Evolutionary conservation across 2,888 invertebrate genomes (phyloP), one percentile per base, ranked within the genome.

Genomic region (Nephrotoma flavescens): DNA sequence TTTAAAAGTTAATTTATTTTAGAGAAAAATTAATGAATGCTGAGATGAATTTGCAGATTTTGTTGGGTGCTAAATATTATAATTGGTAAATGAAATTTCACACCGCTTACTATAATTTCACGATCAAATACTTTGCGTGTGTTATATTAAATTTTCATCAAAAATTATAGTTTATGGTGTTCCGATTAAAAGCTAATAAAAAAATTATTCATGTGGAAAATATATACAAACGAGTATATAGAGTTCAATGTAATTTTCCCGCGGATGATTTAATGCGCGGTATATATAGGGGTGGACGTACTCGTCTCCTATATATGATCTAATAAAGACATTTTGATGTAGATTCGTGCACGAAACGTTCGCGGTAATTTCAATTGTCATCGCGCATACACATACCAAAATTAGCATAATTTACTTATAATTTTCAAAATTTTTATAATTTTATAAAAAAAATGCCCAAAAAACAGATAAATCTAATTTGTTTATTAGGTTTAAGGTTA

Each of bases 401-500:
- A 84, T 84, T 84, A 84, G 9, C 84, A 84, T 84, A 84, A 84
- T 84, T 84, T n/a, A 84, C 84, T 42, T 84, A 84, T 84, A 84
- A 42, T 84, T 84, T 84, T 15, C 15, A 42, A 84, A 42, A 42
- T 42, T 42, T 42, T 84, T 42, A 19, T 42, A 12, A 41, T 84
- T 42, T 42, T 84, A 5, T 42, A 71, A 71, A 19, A n/a, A 31
- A 31, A 71, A 31, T 71, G 9, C 9, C 7, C 71, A 19, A 5
- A 71, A 71, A 57, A 71, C 19, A 71, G 71, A 71, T 71, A 84
- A 84, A 84, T 84, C 84, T 84, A 84, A 84, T 84, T 84, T 84
- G 42, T 84, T 84, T 84, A 84, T 84, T 84, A 84, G 84, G 84
- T 84, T 84, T 84, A 84, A 84, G 84, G 84, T 84, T 84, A 84